phyloP scores from a whole-genome alignment of 53 echinoderm and acorn worm genomes.

The Temnopleurus reevesii region DNA sequence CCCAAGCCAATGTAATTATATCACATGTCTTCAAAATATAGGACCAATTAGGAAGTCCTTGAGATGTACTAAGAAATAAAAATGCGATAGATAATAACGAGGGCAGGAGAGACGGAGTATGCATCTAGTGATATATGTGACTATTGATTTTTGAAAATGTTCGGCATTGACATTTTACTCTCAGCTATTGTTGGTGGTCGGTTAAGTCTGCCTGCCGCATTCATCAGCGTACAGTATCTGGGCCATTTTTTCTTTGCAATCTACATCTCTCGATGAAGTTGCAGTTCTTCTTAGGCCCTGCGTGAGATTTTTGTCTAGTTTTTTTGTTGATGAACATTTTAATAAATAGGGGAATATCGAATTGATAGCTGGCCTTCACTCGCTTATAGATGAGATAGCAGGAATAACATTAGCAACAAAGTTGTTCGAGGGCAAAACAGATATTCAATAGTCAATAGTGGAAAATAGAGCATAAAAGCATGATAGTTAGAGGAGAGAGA shows the following conservation, averaged over 20 bases:
- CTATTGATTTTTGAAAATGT: slow-evolving; percentile 43
- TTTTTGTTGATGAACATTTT: not conserved
- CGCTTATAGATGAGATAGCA: not conserved
- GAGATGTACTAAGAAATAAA: not conserved
- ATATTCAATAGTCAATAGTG: not conserved
- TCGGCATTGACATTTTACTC: slow-evolving; percentile 29
- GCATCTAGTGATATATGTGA: not conserved
- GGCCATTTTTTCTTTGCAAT: not conserved
- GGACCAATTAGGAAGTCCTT: not conserved
- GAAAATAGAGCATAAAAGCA: no score
- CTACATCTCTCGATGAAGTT: slow-evolving; percentile 1
- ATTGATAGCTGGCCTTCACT: not conserved
- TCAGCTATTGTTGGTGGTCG: not conserved
- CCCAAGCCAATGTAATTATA: not conserved
- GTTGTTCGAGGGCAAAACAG: not conserved
- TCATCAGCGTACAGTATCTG: not conserved
- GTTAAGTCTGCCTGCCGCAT: not conserved
- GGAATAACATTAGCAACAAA: not conserved
- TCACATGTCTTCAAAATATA: not conserved
- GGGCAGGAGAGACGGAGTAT: not conserved
- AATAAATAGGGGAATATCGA: not conserved
- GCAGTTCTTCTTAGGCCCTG: not conserved
- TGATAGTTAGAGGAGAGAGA: not conserved
- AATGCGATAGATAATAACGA: not conserved
- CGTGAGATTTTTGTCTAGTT: not conserved